A percentile compares a stretch with the other conserved stretches of the same genome.
These are phyloP conservation scores for Sebastes variabilis DNA, from an alignment of 2,797 vertebrate genomes.

Conservation along the genomic window DNA sequence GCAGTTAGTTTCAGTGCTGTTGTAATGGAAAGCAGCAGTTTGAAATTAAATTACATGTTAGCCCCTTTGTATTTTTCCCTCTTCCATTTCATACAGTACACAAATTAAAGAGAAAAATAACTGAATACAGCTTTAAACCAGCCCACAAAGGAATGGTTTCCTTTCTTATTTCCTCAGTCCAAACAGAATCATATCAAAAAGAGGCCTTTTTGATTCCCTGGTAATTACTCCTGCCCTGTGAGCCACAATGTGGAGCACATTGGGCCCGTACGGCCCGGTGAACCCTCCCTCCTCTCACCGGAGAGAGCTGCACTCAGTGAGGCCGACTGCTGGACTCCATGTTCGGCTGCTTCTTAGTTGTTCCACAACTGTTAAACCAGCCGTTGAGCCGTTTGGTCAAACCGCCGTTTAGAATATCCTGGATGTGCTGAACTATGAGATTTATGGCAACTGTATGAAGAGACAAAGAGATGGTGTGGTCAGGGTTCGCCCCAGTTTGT, in stretches of 20 bases:
- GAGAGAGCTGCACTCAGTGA: slow-evolving; percentile 81
- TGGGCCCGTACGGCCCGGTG: neutral
- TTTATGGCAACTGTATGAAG: slow-evolving; percentile 91
- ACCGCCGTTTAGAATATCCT: slow-evolving; percentile 94
- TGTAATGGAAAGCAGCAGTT: slow-evolving; percentile 46
- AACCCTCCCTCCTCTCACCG: neutral
- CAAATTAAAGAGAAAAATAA: slow-evolving; percentile 34
- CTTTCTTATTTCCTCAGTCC: slow-evolving; percentile 17
- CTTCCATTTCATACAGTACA: slow-evolving; percentile 12
- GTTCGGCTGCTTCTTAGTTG: slow-evolving; percentile 83
- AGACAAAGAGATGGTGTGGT: slow-evolving; percentile 4
- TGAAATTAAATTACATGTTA: slow-evolving; percentile 16
- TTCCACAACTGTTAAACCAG: slow-evolving; percentile 83
- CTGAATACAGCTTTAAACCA: slow-evolving; percentile 31
- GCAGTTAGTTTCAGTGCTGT: slow-evolving; percentile 12
- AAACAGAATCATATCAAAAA: slow-evolving; percentile 22
- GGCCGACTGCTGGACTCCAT: slow-evolving; percentile 92
- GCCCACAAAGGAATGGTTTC: slow-evolving; percentile 23
- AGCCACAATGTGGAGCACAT: slow-evolving; percentile 50
- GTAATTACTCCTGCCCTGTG: slow-evolving; percentile 8
- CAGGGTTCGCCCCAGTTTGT: neutral
- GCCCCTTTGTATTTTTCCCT: neutral
- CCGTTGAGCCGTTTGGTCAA: slow-evolving; percentile 88
- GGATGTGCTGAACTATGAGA: slow-evolving; percentile 96
- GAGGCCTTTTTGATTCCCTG: slow-evolving; percentile 39